A percentile compares a stretch with the other conserved stretches of the same genome.
These are phyloP conservation scores for Pyrgus malvae DNA, from an alignment of 2,888 invertebrate genomes.

Conservation along the genomic window DNA sequence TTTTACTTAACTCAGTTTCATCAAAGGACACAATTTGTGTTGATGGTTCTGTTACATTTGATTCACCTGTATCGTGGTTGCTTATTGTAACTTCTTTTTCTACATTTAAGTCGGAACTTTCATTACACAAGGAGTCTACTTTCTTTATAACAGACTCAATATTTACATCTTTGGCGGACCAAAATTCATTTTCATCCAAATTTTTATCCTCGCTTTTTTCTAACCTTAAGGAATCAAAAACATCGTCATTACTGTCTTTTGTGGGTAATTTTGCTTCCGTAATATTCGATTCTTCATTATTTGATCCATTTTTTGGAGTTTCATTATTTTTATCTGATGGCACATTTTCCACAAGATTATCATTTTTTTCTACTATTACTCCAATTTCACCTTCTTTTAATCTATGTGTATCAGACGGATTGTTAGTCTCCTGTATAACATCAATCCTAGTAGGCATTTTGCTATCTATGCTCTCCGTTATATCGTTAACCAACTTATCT, in stretches of 20 bases:
- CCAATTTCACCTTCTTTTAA: conserved; percentile 24
- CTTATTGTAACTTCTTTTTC: conserved; percentile 34
- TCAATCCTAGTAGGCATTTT: background rate
- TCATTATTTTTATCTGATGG: background rate
- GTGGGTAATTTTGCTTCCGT: background rate
- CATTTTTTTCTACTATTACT: conserved; percentile 26
- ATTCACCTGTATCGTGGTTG: conserved; percentile 26
- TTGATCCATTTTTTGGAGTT: no score
- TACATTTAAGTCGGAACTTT: conserved; percentile 50
- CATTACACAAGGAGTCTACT: conserved; percentile 85
- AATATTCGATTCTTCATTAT: background rate
- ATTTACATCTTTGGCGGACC: conserved; percentile 90
- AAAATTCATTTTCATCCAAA: conserved; percentile 88
- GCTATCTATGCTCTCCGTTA: background rate
- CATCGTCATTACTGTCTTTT: conserved; percentile 5
- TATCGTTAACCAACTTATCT: background rate
- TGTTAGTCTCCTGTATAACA: background rate
- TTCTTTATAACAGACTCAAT: conserved; percentile 92
- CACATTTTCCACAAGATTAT: conserved; percentile 24
- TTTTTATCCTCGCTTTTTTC: conserved; percentile 58
- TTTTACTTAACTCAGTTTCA: conserved; percentile 11
- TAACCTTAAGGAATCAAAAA: conserved; percentile 11
- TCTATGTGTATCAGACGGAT: conserved; percentile 10
- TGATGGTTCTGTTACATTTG: conserved; percentile 16
- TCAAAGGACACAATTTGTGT: conserved; percentile 10